Conservation (phyloP, 2,113 vertebrate species). For the Cygnus buccinator region DNA sequence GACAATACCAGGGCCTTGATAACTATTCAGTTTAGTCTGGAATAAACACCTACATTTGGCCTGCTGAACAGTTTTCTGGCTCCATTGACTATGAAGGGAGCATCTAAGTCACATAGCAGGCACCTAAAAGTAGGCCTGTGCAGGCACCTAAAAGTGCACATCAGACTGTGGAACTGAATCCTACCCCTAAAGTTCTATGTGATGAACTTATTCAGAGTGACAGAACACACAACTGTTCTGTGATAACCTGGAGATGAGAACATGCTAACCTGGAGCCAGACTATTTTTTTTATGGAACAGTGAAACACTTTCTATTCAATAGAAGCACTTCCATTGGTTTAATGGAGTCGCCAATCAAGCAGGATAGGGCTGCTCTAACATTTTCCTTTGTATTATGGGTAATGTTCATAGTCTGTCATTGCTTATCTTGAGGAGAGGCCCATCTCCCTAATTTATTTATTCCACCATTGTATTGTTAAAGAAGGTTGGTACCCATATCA, state of each 20-base stretch:
- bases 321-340: neutral
- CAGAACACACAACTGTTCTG: neutral
- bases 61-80: neutral
- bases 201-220: neutral
- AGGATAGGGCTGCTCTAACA: neutral
- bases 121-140: neutral
- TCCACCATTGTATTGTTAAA: neutral
- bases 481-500: neutral
- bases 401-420: neutral
- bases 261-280: rapidly evolving
- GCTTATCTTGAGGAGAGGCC: neutral
- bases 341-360: neutral
- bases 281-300: neutral
- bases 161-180: neutral
- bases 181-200: neutral
- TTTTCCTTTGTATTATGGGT: neutral
- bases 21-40: neutral
- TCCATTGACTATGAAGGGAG: neutral
- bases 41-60: neutral
- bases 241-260: neutral
- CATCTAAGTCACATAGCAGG: neutral
- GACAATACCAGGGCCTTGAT: neutral
- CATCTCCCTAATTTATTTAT: neutral
- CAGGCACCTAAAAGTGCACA: neutral
- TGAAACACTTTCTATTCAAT: neutral